Percentiles rank a stretch among this genome's conserved stretches.
Conservation (phyloP, 2,888 invertebrate genomes). For the Agonopterix arenella region DNA sequence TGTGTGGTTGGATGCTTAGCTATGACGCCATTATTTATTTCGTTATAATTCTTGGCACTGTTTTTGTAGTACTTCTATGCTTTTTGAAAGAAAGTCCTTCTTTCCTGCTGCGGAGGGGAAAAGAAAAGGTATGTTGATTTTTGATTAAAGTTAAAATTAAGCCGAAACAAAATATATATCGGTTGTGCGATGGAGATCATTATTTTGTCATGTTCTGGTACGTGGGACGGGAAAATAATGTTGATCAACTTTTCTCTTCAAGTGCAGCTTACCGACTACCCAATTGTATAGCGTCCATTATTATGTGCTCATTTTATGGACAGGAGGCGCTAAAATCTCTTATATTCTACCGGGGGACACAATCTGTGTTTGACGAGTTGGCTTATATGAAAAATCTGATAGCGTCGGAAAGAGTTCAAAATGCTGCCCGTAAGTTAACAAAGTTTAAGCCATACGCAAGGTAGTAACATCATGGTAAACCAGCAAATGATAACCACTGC, state of each 20-base stretch:
- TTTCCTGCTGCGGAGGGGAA: slow-evolving; percentile 24
- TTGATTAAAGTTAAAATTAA: background rate
- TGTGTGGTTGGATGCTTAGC: slow-evolving; percentile 31
- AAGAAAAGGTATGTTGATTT: slow-evolving; percentile 17
- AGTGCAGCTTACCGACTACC: no score
- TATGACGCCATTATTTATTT: slow-evolving; percentile 30
- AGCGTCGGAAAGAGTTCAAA: background rate
- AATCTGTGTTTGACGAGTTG: slow-evolving; percentile 24
- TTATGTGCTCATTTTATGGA: background rate
- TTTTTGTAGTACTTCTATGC: slow-evolving; percentile 17
- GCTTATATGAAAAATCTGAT: background rate
- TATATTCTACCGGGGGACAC: slow-evolving; percentile 28
- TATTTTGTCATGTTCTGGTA: no score
- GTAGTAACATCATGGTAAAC: no score
- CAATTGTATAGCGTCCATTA: no score
- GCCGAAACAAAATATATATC: background rate
- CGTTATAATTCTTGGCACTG: slow-evolving; percentile 17
- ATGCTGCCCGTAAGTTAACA: background rate
- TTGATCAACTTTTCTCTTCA: no score
- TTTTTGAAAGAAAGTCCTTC: slow-evolving; percentile 29
- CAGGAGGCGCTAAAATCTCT: slow-evolving; percentile 31
- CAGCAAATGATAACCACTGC: no score
- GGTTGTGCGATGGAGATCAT: no score
- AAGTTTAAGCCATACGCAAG: background rate
- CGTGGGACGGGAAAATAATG: no score